Conservation (phyloP, 2,888 invertebrate species). For the Alloplasta piceator region DNA sequence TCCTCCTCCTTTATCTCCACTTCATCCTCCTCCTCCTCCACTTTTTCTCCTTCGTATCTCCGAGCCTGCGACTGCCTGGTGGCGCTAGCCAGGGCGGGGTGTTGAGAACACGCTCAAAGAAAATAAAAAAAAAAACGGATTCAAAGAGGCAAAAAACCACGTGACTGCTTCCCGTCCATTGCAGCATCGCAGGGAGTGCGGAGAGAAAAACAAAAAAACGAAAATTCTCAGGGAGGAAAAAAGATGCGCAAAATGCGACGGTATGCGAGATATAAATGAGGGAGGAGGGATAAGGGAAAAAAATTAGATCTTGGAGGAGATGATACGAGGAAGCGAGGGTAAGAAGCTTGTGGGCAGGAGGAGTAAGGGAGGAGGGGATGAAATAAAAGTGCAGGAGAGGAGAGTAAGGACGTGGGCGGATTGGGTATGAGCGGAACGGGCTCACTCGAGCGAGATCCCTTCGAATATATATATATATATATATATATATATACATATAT, state of each 20-base stretch:
- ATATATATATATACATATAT: not conserved
- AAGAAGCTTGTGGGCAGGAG: slow-evolving; percentile 62
- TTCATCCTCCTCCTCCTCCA: slow-evolving; percentile 23
- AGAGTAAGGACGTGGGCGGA: slow-evolving; percentile 63
- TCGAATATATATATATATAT: too few relatives aligned
- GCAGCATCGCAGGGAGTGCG: slow-evolving; percentile 9
- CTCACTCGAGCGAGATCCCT: slow-evolving; percentile 62
- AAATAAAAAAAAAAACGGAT: slow-evolving; percentile 19
- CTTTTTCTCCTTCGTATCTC: slow-evolving; percentile 36
- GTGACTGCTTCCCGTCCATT: slow-evolving; percentile 13
- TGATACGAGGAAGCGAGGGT: slow-evolving; percentile 40
- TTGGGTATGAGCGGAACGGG: slow-evolving; percentile 64
- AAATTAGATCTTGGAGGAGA: not conserved
- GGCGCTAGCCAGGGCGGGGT: slow-evolving; percentile 69
- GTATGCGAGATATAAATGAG: slow-evolving; percentile 32
- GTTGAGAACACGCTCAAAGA: slow-evolving; percentile 57
- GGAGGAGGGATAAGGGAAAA: slow-evolving; percentile 1
- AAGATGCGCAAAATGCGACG: slow-evolving; percentile 39
- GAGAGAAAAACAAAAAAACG: slow-evolving; percentile 7
- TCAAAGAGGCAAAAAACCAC: slow-evolving; percentile 22
- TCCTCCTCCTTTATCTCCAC: slow-evolving; percentile 29
- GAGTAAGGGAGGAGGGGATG: slow-evolving; percentile 68
- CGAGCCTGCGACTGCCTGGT: slow-evolving; percentile 48
- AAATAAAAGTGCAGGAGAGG: slow-evolving; percentile 52
- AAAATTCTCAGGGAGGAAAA: not conserved